Percentiles rank a stretch among this genome's conserved stretches.
Conservation (phyloP, 1,140 invertebrate genomes). For the Teleopsis dalmanni region DNA sequence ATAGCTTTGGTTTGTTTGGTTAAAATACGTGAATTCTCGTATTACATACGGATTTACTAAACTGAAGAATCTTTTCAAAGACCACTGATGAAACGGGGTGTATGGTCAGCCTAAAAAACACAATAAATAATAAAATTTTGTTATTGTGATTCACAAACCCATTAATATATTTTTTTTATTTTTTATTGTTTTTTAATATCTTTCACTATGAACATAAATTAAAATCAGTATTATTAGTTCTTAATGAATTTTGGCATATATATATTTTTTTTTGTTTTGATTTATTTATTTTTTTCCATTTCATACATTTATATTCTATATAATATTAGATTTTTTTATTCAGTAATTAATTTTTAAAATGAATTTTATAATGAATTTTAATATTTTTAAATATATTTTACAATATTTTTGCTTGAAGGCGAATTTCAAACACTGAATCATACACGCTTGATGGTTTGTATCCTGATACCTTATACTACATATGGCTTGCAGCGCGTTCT, state of each 20-base stretch:
- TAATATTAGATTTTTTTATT: neutral
- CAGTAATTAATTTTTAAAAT: neutral
- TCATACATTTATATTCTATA: conserved; percentile 2
- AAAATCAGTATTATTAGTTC: no score
- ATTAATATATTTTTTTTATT: no score
- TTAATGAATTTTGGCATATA: neutral
- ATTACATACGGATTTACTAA: no score
- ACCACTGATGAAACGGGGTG: no score
- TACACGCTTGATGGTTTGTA: conserved; percentile 83
- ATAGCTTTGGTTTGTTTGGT: no score
- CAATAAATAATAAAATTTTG: no score
- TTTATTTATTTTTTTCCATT: neutral
- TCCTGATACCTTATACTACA: conserved; percentile 92
- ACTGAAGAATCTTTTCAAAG: no score
- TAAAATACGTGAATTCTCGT: no score
- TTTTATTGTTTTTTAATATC: no score
- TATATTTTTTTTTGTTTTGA: neutral
- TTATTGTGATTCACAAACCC: no score
- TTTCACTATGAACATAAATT: no score
- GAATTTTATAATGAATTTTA: neutral
- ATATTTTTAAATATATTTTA: neutral
- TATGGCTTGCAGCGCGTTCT: conserved; percentile 89
- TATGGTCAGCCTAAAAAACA: no score
- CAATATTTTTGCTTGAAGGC: conserved; percentile 47
- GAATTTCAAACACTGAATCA: conserved; percentile 71